A percentile compares a stretch with the other conserved stretches of the same genome.
Evolutionary conservation across 1,140 invertebrate genomes (phyloP).

Genomic region (Eufriesea mexicana): DNA sequence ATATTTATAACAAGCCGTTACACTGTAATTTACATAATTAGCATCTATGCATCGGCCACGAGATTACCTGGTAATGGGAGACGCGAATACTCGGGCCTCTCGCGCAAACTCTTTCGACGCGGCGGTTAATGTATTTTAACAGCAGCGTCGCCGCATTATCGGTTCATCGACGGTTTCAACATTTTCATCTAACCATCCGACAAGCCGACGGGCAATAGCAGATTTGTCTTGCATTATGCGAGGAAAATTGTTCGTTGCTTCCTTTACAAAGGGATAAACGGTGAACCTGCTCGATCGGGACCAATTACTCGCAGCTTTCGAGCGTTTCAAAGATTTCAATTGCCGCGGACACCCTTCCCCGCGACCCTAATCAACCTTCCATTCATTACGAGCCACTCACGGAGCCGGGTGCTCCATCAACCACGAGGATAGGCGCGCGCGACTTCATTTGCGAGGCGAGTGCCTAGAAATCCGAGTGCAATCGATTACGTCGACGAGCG

Average conservation of each 20-base stretch:
- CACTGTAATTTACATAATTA: constrained; percentile 46
- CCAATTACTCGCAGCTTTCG: constrained; percentile 14
- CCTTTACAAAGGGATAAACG: background rate
- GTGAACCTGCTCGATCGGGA: background rate
- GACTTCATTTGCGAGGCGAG: constrained; percentile 40
- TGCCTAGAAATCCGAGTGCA: constrained; percentile 28
- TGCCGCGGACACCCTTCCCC: background rate
- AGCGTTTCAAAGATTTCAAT: constrained; percentile 19
- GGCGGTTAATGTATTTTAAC: background rate
- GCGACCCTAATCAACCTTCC: constrained; percentile 39
- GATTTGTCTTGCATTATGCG: constrained; percentile 16
- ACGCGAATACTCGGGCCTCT: background rate
- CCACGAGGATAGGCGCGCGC: constrained; percentile 20
- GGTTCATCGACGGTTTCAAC: background rate
- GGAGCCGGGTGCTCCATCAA: constrained; percentile 11
- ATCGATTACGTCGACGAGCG: constrained; percentile 51
- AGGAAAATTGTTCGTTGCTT: background rate
- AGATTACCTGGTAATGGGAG: constrained; percentile 5
- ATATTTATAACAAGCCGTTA: constrained; percentile 49
- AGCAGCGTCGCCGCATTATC: background rate
- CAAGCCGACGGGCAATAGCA: background rate
- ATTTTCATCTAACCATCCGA: background rate
- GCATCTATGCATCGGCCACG: constrained; percentile 18
- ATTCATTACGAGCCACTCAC: constrained; percentile 31
- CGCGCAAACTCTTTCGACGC: background rate